These are phyloP conservation scores for Drosophila dives DNA, from an alignment of 2,888 invertebrate species.

Conservation along the genomic window DNA sequence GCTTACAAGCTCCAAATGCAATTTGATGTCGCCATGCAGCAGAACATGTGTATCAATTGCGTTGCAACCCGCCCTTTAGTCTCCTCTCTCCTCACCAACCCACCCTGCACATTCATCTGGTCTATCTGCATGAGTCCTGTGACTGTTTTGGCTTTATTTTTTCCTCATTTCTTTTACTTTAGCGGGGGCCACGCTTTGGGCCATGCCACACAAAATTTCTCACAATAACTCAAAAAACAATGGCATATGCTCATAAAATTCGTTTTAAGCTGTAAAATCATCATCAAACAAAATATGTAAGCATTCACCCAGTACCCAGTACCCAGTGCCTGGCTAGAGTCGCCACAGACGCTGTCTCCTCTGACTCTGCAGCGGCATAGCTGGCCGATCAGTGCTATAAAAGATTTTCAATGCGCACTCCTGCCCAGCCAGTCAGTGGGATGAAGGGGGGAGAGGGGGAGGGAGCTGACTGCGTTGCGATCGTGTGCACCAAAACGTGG, in stretches of 20 bases:
- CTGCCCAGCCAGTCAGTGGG: conserved; percentile 19
- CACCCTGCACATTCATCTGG: neutral
- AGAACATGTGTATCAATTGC: conserved; percentile 82
- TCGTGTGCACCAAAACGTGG: conserved; percentile 68
- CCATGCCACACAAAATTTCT: conserved; percentile 69
- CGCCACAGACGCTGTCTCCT: conserved; percentile 19
- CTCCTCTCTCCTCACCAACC: neutral
- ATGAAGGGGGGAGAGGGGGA: neutral
- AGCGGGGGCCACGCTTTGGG: conserved; percentile 30
- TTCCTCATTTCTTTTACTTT: neutral
- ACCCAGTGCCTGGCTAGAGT: conserved; percentile 11
- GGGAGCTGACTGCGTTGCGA: conserved; percentile 40
- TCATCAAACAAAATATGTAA: conserved; percentile 81
- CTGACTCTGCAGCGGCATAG: neutral
- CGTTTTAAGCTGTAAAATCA: conserved; percentile 84
- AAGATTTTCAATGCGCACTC: conserved; percentile 60
- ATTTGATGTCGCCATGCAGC: conserved; percentile 82
- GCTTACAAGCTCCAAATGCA: conserved; percentile 48
- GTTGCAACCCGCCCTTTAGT: neutral
- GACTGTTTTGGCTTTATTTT: conserved; percentile 20
- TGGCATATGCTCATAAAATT: conserved; percentile 83
- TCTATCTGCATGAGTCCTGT: conserved; percentile 44
- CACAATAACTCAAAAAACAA: conserved; percentile 83
- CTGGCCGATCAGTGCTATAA: conserved; percentile 57
- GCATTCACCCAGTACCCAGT: conserved; percentile 47